Conservation (phyloP, 2,113 vertebrate species). For the Centropristis striata region DNA sequence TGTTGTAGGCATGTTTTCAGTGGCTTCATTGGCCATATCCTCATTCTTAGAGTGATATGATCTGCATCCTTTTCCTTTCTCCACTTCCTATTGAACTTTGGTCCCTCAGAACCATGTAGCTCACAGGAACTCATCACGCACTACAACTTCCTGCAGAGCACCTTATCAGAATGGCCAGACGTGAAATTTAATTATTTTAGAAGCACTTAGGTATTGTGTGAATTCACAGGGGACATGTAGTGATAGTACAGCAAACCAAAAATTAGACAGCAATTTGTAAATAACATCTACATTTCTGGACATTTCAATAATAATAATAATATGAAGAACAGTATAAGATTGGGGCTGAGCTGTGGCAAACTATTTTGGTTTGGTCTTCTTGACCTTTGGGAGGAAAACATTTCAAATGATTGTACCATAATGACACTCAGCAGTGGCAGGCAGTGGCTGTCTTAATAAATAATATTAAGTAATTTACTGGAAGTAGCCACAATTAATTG, state of each 20-base stretch:
- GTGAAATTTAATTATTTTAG: slow-evolving; percentile 65
- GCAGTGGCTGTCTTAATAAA: not conserved
- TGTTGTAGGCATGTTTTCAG: slow-evolving; percentile 30
- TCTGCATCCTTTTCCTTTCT: slow-evolving; percentile 76
- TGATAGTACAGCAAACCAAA: not conserved
- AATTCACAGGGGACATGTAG: slow-evolving; percentile 20
- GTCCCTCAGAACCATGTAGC: slow-evolving; percentile 67
- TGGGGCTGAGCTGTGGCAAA: too few relatives aligned
- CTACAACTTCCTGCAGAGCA: slow-evolving; percentile 89
- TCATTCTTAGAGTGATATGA: slow-evolving; percentile 74
- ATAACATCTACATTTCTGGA: not conserved
- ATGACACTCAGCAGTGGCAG: not conserved
- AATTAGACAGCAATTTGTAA: not conserved
- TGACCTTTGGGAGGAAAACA: too few relatives aligned
- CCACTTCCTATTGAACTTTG: slow-evolving; percentile 75
- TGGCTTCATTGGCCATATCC: slow-evolving; percentile 66
- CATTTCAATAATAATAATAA: not conserved
- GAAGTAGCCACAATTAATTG: not conserved
- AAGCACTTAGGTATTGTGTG: not conserved
- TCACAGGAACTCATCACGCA: slow-evolving; percentile 87
- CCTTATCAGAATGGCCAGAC: slow-evolving; percentile 88
- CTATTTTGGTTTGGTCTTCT: too few relatives aligned
- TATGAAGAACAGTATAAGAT: not conserved
- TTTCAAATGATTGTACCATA: too few relatives aligned
- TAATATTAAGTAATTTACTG: not conserved